Evolutionary conservation across 2,797 vertebrate species (phyloP).

Genomic region (Microctenopoma lineatum): DNA sequence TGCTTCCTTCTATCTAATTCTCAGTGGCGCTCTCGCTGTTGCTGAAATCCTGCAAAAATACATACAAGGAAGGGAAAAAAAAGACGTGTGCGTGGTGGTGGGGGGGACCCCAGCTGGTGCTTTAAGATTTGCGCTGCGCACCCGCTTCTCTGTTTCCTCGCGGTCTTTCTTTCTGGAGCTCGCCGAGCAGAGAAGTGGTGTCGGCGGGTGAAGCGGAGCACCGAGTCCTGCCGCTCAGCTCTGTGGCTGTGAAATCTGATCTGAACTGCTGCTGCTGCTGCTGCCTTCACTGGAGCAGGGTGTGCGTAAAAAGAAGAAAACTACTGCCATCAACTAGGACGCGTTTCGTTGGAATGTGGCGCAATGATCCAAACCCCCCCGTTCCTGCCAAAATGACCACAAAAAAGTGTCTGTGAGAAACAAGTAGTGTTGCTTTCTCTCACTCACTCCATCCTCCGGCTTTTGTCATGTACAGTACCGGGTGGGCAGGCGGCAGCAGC

Average conservation of each 20-base stretch:
- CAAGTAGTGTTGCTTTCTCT: constrained; percentile 67
- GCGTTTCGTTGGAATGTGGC: constrained; percentile 51
- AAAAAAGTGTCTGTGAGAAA: constrained; percentile 58
- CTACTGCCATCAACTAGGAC: constrained; percentile 55
- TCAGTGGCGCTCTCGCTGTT: constrained; percentile 40
- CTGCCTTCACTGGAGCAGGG: constrained; percentile 70
- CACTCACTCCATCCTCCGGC: constrained; percentile 82
- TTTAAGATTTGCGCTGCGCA: constrained; percentile 42
- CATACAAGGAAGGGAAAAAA: constrained; percentile 39
- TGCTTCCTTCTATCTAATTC: constrained; percentile 56
- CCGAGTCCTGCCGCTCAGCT: constrained; percentile 61
- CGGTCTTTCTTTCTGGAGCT: constrained; percentile 27
- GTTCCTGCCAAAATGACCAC: constrained; percentile 41
- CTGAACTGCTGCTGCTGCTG: constrained; percentile 73
- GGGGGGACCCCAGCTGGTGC: constrained; percentile 45
- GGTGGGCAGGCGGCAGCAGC: constrained; percentile 77
- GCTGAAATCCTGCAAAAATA: constrained; percentile 64
- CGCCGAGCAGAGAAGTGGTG: constrained; percentile 31
- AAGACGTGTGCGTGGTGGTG: neutral
- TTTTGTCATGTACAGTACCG: constrained; percentile 88
- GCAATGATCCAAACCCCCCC: constrained; percentile 53
- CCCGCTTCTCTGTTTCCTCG: constrained; percentile 33
- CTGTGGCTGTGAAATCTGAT: constrained; percentile 79
- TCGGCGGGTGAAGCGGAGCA: constrained; percentile 60
- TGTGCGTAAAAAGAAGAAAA: constrained; percentile 63